phyloP scores from a whole-genome alignment of 2,797 vertebrate genomes.

The Danio jaintianensis region DNA sequence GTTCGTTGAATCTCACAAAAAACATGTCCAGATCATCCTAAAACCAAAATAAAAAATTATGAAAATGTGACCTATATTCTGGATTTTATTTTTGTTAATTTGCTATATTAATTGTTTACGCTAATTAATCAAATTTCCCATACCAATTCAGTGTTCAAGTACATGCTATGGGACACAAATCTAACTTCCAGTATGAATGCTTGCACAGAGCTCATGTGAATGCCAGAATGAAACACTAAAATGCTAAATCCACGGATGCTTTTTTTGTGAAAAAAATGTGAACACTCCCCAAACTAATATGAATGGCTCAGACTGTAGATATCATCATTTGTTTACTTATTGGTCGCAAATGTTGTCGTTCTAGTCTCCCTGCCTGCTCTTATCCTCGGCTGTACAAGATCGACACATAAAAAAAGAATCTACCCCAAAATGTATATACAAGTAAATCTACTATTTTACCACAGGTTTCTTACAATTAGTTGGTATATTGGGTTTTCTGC shows the following conservation, averaged over 20 bases:
- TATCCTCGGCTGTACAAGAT: conserved; percentile 73
- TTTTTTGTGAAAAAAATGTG: neutral
- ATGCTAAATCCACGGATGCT: too few relatives aligned
- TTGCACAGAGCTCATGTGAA: neutral
- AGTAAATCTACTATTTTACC: conserved; percentile 73
- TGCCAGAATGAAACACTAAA: neutral
- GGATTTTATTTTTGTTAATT: too few relatives aligned
- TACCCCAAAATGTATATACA: conserved; percentile 78
- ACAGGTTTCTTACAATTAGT: conserved; percentile 76
- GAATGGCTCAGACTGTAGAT: conserved; percentile 56
- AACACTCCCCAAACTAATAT: conserved; percentile 27
- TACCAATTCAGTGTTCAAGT: neutral
- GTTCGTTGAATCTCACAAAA: neutral
- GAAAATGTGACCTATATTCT: neutral
- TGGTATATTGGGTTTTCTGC: conserved; percentile 69
- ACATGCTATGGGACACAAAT: neutral
- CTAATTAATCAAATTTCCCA: neutral
- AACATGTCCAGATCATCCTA: neutral
- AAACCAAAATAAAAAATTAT: neutral
- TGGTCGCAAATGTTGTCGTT: conserved; percentile 52
- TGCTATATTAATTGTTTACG: neutral
- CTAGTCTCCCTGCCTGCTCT: conserved; percentile 65
- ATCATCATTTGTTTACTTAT: conserved; percentile 51
- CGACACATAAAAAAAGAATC: conserved; percentile 69
- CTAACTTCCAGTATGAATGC: neutral